Base-by-base conservation (phyloP, 2,113 vertebrate genomes). In the Dolichallabes microphthalmus region DNA sequence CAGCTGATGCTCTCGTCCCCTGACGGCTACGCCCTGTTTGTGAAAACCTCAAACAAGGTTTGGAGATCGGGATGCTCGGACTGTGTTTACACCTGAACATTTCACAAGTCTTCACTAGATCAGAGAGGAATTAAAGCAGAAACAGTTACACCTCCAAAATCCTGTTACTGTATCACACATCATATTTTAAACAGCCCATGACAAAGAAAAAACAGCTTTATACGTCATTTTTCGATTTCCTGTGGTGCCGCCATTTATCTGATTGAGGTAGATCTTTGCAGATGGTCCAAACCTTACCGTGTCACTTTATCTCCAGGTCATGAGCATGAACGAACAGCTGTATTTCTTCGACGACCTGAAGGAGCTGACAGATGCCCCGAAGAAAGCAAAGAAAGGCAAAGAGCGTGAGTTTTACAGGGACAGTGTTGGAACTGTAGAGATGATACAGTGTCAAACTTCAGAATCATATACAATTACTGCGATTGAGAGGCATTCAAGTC, bases 321-420 rank as follows among this genome's bases (percentile, higher is more conserved):
- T 93, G 85, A 96, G 96, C 88, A 92, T 96, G 91, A 95, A 96
- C 3, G 96, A 98, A 73, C 90, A 95, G 77, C 93, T 96, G 82
- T 99, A 96, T 89, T 98, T 99, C 92, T 99, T 98, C 64, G 98
- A 99, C 92, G 96, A 95, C 61, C 90, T 98, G 74, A 94, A 94
- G 86, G 92, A 96, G n/a, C 90, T 96, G 79, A 94, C 95, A 66
- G 96, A 98, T 60, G 87, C 93, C 88, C 91, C 91, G 14, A 96
- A 92, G 90, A 98, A 95, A 89, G 94, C 87, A 63, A 97, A 95
- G 88, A 96, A 91, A 83, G 89, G 77, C 50, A 97, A 94, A 90
- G 96, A 98, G 57, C 95, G 97, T 97, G 92, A 93, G 90, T 69
- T 68, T n/a, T 32, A 4, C 19, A 55, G 15, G 35, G 58, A 19